Conservation (phyloP, 92 coral and sea anemone species). For the Porites divaricata region DNA sequence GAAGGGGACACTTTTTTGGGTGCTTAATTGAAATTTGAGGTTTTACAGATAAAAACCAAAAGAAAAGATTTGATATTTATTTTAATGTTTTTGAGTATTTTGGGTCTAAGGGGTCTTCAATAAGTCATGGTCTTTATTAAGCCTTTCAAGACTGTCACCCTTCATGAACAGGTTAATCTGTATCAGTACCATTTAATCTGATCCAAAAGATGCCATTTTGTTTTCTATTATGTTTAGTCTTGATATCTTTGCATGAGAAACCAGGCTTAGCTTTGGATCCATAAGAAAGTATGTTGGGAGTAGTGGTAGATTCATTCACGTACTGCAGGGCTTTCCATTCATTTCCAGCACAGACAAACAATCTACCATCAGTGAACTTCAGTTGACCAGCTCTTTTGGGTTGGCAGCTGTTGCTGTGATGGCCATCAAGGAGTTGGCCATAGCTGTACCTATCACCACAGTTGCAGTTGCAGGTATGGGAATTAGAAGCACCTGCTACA, state of each 20-base stretch:
- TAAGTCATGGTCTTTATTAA: too few species aligned
- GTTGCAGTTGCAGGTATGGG: not conserved
- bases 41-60: too few species aligned
- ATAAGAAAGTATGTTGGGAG: not conserved
- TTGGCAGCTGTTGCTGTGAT: not conserved
- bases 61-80: too few species aligned
- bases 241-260: constrained; percentile 26
- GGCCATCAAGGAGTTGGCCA: not conserved
- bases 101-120: too few species aligned
- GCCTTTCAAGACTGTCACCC: too few species aligned
- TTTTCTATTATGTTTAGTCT: not conserved
- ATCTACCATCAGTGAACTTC: constrained; percentile 1
- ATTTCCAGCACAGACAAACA: constrained; percentile 6
- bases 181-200: constrained; percentile 7
- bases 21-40: too few species aligned
- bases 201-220: constrained; percentile 18
- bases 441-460: constrained; percentile 1
- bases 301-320: too few species aligned
- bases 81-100: too few species aligned
- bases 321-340: constrained; percentile 31
- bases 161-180: too few species aligned
- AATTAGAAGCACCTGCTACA: not conserved
- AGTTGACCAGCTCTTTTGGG: not conserved
- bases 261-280: constrained; percentile 10
- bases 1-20: too few species aligned